Evolutionary conservation across 1,140 invertebrate species (phyloP).

Genomic region (Hetaerina americana): DNA sequence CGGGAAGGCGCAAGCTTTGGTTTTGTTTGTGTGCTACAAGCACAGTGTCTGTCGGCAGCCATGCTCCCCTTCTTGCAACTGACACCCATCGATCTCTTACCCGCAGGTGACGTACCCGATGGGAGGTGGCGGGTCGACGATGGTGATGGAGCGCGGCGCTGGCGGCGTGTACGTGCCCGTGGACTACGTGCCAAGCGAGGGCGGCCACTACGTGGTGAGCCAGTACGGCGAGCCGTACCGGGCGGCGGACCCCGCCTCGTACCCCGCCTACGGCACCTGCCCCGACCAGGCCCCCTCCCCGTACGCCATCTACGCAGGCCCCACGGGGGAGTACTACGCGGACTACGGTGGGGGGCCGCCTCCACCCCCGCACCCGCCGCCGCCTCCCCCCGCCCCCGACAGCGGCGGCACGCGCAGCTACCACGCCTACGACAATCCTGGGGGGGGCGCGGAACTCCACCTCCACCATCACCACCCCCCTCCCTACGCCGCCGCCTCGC

Average conservation of each 20-base stretch:
- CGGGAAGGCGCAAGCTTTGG: too few species aligned
- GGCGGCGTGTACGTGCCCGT: conserved; percentile 6
- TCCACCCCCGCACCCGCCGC: background rate
- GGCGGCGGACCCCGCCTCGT: background rate
- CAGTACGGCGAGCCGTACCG: background rate
- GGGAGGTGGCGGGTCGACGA: background rate
- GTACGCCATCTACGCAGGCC: background rate
- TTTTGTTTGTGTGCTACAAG: too few species aligned
- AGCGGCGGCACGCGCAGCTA: conserved; percentile 11
- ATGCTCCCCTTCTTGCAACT: too few species aligned
- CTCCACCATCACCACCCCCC: background rate
- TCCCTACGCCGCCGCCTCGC: background rate
- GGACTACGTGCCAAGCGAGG: conserved; percentile 4
- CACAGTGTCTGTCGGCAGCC: too few species aligned
- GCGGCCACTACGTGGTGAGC: background rate
- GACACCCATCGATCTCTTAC: too few species aligned
- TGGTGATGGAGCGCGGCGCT: background rate
- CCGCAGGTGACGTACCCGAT: background rate
- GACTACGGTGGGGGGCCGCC: conserved; percentile 5
- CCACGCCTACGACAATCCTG: conserved; percentile 47
- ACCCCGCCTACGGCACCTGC: background rate
- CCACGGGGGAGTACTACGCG: background rate
- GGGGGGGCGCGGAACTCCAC: conserved; percentile 29
- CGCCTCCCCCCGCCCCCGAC: background rate
- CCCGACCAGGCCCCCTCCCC: background rate